Base-by-base conservation (phyloP, 2,113 vertebrate species). In the Penelope pileata region DNA sequence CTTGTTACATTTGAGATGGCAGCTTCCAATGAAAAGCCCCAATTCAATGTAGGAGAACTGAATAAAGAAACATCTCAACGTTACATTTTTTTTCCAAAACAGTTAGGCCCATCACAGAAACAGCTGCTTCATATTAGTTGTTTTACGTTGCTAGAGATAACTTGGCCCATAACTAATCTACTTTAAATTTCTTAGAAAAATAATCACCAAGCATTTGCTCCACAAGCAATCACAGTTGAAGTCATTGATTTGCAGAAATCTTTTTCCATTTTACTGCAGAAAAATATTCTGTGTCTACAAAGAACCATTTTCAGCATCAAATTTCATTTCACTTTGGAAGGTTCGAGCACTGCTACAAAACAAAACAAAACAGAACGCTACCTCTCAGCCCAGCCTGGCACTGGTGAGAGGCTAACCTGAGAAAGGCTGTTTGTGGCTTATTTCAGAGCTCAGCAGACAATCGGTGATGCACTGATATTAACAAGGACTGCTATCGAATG, bases 161-260 rank as follows among this genome's bases (percentile, higher is more conserved):
- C 72, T 64, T 68, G 45, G 64, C 90, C 88, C 59, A 45, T 64
- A 91, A 93, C 79, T 96, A 88, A 81, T 7, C 34, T 79, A 94
- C 83, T 95, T 95, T 47, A 62, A 90, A 73, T 90, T 96, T 94
- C 54, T 72, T 87, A 83, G 85, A 95, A 94, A 92, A 96, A 93
- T 70, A 94, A 82, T 88, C 94, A 83, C 13, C 32, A 84, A 94
- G 64, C 47, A 18, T 84, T 96, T 86, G 45, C 34, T 92, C 91
- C 79, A 45, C 32, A 30, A 84, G 36, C 77, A 88, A 94, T 91
- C 76, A 90, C 24, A 62, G 64, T 32, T 60, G 36, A 63, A 78
- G 21, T 66, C 75, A 83, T 38, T 42, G 60, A 48, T 81, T 81
- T 81, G 30, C 26, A 74, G 42, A 80, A 16, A 7, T 59, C 83